phyloP scores from a whole-genome alignment of 2,888 invertebrate genomes.

The Meta bourneti region DNA sequence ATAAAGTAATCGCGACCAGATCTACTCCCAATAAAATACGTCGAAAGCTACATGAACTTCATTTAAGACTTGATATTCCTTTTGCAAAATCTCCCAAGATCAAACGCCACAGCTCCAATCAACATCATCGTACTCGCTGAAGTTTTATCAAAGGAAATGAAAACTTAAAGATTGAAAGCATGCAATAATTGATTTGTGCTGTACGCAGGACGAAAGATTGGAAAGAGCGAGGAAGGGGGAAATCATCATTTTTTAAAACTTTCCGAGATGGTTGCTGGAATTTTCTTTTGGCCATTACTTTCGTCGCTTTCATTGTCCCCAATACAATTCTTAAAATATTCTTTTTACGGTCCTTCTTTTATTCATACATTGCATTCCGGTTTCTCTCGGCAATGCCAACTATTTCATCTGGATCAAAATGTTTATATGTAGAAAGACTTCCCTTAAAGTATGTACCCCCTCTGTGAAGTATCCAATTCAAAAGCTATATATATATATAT shows the following conservation, averaged over 20 bases:
- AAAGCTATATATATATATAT: too few relatives aligned
- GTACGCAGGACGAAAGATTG: not conserved
- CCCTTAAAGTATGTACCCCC: not conserved
- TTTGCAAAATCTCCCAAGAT: not conserved
- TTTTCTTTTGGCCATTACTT: not conserved
- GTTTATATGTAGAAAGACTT: not conserved
- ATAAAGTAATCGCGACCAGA: too few relatives aligned
- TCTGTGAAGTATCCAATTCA: not conserved
- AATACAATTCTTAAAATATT: not conserved
- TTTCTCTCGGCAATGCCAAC: not conserved
- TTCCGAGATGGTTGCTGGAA: not conserved
- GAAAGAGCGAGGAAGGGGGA: not conserved
- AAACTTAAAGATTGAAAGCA: not conserved
- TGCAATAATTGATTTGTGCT: not conserved
- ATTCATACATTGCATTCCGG: not conserved
- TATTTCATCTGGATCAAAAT: not conserved
- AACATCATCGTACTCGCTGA: not conserved
- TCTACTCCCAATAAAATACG: too few relatives aligned
- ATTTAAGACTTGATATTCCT: not conserved
- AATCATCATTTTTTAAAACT: not conserved
- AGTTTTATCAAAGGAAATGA: not conserved
- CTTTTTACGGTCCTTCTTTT: not conserved
- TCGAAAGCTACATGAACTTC: not conserved
- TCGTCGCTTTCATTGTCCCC: not conserved
- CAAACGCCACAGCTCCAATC: not conserved